phyloP scores from a whole-genome alignment of 1,140 invertebrate species.

The Cyclargus thomasi region DNA sequence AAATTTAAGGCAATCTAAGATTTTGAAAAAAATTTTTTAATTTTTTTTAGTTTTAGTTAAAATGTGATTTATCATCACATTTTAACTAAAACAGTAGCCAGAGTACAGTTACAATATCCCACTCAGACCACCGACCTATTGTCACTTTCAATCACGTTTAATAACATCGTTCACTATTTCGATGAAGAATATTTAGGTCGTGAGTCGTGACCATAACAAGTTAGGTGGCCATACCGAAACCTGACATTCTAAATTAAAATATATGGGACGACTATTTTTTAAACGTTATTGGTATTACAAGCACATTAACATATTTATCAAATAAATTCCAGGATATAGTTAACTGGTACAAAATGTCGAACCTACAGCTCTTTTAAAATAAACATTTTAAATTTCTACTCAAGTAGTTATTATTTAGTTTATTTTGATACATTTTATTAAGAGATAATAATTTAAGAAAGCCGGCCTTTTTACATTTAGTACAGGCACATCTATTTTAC shows the following conservation, averaged over 20 bases:
- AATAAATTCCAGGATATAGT: not conserved
- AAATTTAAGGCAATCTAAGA: no score
- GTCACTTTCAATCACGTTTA: conserved; percentile 11
- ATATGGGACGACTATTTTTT: not conserved
- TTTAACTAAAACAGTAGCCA: not conserved
- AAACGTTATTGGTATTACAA: not conserved
- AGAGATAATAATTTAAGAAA: no score
- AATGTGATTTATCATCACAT: no score
- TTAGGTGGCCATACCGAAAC: not conserved
- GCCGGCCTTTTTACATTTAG: no score
- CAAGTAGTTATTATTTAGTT: no score
- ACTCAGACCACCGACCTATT: not conserved
- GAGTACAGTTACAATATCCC: not conserved
- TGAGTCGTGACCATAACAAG: not conserved
- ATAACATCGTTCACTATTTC: not conserved
- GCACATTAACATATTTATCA: conserved; percentile 5
- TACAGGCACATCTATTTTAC: no score
- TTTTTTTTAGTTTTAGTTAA: no score
- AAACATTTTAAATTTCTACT: no score
- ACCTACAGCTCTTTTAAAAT: no score
- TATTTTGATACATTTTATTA: no score
- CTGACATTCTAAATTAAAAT: not conserved
- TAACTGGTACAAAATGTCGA: no score
- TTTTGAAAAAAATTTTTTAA: no score
- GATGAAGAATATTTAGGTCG: conserved; percentile 3